phyloP scores from a whole-genome alignment of 1,140 invertebrate species.

The Papilio xuthus region DNA sequence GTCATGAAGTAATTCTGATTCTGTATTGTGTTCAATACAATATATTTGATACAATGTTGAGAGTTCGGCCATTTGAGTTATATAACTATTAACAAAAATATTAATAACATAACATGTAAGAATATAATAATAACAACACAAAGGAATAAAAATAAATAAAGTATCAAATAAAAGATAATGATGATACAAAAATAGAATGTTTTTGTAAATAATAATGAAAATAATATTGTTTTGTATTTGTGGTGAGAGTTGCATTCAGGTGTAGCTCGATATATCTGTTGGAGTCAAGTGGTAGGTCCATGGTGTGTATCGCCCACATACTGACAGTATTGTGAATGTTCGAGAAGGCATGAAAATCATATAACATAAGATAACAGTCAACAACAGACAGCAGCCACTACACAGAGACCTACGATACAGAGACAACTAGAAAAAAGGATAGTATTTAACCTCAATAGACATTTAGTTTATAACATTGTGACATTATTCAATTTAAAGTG shows the following conservation, averaged over 20 bases:
- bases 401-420: conserved; percentile 79
- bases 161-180: conserved; percentile 43
- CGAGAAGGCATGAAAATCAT: conserved; percentile 80
- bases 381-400: conserved; percentile 82
- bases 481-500: conserved; percentile 50
- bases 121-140: conserved; percentile 36
- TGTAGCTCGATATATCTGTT: conserved; percentile 79
- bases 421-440: conserved; percentile 72
- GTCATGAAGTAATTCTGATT: conserved; percentile 67
- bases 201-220: conserved; percentile 50
- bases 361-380: conserved; percentile 80
- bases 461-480: conserved; percentile 50
- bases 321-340: conserved; percentile 80
- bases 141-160: conserved; percentile 42
- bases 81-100: conserved; percentile 11
- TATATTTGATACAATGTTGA: conserved; percentile 43
- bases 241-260: conserved; percentile 75
- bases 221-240: conserved; percentile 72
- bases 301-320: conserved; percentile 77
- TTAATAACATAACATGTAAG: conserved; percentile 39
- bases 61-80: conserved; percentile 31
- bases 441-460: conserved; percentile 55
- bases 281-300: conserved; percentile 78
- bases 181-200: conserved; percentile 46
- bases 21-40: conserved; percentile 63